Evolutionary conservation across 2,113 vertebrate species (phyloP).

Genomic region (Cynopterus brachyotis): DNA sequence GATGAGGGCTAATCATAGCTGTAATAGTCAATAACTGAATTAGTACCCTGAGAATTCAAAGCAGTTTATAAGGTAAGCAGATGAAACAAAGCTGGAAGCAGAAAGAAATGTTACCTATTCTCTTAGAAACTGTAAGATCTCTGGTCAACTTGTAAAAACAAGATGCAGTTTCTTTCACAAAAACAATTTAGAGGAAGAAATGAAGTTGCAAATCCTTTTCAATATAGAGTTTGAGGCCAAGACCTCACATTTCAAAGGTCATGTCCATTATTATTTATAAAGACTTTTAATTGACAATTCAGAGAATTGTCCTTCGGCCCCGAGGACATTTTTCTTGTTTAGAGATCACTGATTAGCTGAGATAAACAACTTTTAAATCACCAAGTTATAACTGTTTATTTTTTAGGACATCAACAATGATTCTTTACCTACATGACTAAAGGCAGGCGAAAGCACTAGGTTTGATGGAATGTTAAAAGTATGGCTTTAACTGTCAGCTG

Average conservation of each 20-base stretch:
- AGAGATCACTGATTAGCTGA: constrained; percentile 14
- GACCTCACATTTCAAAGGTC: background rate
- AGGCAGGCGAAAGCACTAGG: constrained; percentile 42
- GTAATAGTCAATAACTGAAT: background rate
- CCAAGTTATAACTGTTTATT: constrained; percentile 27
- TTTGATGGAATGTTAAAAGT: constrained; percentile 63
- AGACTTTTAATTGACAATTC: constrained; percentile 17
- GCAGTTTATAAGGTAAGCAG: background rate
- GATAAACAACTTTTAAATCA: constrained; percentile 55
- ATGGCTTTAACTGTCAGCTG: constrained; percentile 64
- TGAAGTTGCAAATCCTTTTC: background rate
- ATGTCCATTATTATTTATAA: constrained; percentile 34
- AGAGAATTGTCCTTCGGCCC: background rate
- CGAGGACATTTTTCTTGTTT: constrained; percentile 16
- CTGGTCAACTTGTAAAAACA: background rate
- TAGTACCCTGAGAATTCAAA: background rate
- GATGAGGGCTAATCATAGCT: background rate
- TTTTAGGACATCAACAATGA: constrained; percentile 35
- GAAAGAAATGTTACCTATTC: background rate
- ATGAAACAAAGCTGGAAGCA: constrained; percentile 29
- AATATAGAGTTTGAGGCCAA: background rate
- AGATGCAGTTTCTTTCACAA: background rate
- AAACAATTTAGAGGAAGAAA: constrained; percentile 10
- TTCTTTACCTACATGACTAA: constrained; percentile 48
- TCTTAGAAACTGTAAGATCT: background rate